Evolutionary conservation across 2,888 invertebrate species (phyloP), one percentile per base, ranked within the genome.

Genomic region (Fragum sueziense): DNA sequence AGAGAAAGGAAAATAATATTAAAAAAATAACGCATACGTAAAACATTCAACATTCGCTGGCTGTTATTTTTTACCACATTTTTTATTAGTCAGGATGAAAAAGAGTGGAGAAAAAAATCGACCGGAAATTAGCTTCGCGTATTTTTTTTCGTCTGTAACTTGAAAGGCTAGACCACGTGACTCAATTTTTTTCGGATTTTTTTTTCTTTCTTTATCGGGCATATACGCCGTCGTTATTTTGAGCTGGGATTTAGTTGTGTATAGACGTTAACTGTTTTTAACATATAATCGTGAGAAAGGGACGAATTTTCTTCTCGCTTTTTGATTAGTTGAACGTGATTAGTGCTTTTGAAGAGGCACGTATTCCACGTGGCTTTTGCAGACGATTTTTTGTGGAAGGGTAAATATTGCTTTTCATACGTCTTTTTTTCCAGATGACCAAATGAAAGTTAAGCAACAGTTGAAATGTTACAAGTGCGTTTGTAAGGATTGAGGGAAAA

Each of bases 121-220:
- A 80, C 79, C 79, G 79, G 79, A 80, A 80, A 80, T 80, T 80
- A 80, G 76, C 79, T 75, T 72, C 51, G 75, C 62, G 29, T 62
- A 61, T 70, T 80, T 80, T 79, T 79, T 75, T 75, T 75, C 79
- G 74, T 79, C 76, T 80, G 76, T 80, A 76, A 69, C 75, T 76
- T 76, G 79, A 75, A 80, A 76, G 69, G 75, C 47, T 62, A 67
- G 27, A 57, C 75, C 79, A 80, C 79, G 79, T 80, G 79, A 80
- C 73, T 33, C 22, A 31, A 65, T 76, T 80, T 80, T 80, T 79
- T 80, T 70, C 57, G 29, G 20, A 54, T 70, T 54, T 74, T 69
- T 34, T 69, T 62, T 62, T 62, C 62, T 62, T 79, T 79, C 74
- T 79, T 79, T 74, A 79, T 79, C 79, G 71, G 74, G 74, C 79